Base-by-base conservation (phyloP, 1,140 invertebrate species). In the Atta texana region DNA sequence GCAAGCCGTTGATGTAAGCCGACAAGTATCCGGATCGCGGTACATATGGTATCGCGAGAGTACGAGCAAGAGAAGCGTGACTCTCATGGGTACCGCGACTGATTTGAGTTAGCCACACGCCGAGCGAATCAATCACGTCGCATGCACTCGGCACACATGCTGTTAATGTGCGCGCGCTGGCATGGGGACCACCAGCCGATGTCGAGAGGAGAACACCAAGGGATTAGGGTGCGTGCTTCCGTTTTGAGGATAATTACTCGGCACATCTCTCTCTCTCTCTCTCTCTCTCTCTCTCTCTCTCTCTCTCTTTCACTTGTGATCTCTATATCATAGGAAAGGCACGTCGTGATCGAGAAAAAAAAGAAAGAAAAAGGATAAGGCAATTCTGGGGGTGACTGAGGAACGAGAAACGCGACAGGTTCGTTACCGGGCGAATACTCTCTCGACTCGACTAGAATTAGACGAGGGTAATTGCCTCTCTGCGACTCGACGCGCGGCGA, bases 71-170 rank as follows among this genome's bases (percentile, higher is more conserved):
- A 74, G 44, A 12, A 14, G 24, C 68, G 76, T 68, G 34, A 57
- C 49, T 55, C 64, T 69, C 61, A 39, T 86, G 24, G 77, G 63
- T 82, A 66, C 63, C 80, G 87, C 81, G 87, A 89, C 87, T 92
- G 92, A 91, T 88, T 89, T 88, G 89, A 92, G 92, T 92, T 93
- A 90, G 89, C 91, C 89, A 88, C 93, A 94, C 93, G 93, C 93
- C 92, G 90, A 92, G 93, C 87, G 82, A 93, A 94, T 94, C 92
- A 94, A 94, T 94, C 93, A 94, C 91, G 93, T 94, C 93, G 92
- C 92, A 92, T 88, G 93, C 93, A 94, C 91, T 94, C 92, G 91
- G 91, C 89, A 91, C 93, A 93, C 92, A 94, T 94, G 93, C 92
- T 90, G 93, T 91, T 94, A 93, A 94, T 93, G 93, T 93, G 91